A percentile compares a stretch with the other conserved stretches of the same genome.
Conservation (phyloP, 2,797 vertebrate species). For the Cercopithecus hamlyni region DNA sequence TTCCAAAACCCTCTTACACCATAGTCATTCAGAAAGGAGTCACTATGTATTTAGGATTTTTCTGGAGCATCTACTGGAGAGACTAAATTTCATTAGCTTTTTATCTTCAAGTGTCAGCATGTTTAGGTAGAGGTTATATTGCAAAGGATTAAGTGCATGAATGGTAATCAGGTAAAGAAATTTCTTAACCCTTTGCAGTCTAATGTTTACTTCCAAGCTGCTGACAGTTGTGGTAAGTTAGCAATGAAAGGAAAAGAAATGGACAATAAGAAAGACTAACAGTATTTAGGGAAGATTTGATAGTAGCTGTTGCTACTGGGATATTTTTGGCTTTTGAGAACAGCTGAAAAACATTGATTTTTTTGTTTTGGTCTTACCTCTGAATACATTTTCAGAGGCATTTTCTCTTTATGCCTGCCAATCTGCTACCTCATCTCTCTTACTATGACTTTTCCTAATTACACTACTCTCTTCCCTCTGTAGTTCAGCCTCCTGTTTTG, state of each 20-base stretch:
- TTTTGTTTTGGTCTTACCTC: not conserved
- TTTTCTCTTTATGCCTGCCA: conserved; percentile 8
- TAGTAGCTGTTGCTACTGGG: not conserved
- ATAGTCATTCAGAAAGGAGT: not conserved
- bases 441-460: not conserved
- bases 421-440: not conserved
- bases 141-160: not conserved
- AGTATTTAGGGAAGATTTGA: not conserved
- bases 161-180: not conserved
- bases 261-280: not conserved
- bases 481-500: not conserved
- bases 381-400: not conserved
- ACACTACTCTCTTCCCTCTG: not conserved
- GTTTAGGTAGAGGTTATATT: not conserved
- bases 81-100: not conserved
- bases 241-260: not conserved
- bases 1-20: not conserved
- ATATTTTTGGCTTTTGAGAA: not conserved
- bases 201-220: not conserved
- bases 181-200: not conserved
- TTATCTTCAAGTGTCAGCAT: not conserved
- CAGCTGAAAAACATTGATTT: not conserved
- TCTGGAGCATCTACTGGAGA: not conserved
- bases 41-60: not conserved
- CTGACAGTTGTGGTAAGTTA: not conserved